Base-by-base conservation (phyloP, 2,888 invertebrate species). In the Nebria brevicollis region DNA sequence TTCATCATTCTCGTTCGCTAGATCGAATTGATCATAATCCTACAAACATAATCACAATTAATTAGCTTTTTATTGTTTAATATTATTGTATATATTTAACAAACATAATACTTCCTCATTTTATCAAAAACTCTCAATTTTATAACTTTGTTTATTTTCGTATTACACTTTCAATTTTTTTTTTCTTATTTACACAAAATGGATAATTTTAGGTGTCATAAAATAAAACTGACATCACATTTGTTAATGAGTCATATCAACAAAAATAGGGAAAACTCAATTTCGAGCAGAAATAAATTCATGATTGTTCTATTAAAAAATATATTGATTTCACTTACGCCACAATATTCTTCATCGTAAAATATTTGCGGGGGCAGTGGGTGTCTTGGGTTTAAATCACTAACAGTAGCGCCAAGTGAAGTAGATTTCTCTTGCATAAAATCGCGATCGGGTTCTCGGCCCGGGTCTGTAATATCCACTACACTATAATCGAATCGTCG, bases 391-490 rank as follows among this genome's bases (percentile, higher is more conserved):
- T 93, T 93, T 64, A 93, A 92, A 87, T 94, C 94, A 77, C 94
- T 92, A 66, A 94, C 93, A 73, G 95, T 95, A 82, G 92, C 94
- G 77, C 94, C 95, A 87, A 92, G 92, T 83, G 94, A 92, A 84
- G 94, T 95, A 77, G 95, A 93, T 88, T 97, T 96, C 86, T 93
- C 94, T 89, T 97, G 96, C 97, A 99, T 98, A 87, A 96, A 95
- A 85, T 96, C 95, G 89, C 97, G 96, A 85, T 96, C 95, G 82
- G 93, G 90, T 89, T 97, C 97, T 87, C 94, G 94, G 77, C 95
- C 96, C 20, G 98, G 97, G 89, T 98, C 98, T 75, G 98, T 95
- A 87, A 99, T 98, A 90, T 99, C 99, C 87, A 99, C 94, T 83
- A 94, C 91, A 88, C 96, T 95, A 89, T 97, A 98, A 86, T 94